These are phyloP conservation scores for Acronicta psi DNA, from an alignment of 2,888 invertebrate species.

Conservation along the genomic window DNA sequence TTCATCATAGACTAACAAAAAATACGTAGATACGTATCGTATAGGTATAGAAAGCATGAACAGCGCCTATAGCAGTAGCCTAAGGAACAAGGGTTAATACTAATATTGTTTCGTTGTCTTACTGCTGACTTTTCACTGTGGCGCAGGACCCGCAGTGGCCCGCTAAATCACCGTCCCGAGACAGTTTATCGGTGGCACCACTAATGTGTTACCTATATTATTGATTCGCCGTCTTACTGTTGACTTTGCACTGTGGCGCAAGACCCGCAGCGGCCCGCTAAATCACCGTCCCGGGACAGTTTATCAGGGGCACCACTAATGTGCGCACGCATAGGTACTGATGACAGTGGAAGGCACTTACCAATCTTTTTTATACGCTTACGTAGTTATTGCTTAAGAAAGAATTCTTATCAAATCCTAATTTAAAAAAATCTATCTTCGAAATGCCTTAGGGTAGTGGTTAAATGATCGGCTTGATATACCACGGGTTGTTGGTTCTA, in stretches of 20 bases:
- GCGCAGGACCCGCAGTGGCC: slow-evolving; percentile 14
- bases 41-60: too few relatives aligned
- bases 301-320: slow-evolving; percentile 53
- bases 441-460: too few relatives aligned
- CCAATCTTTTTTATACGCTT: slow-evolving; percentile 5
- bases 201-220: slow-evolving; percentile 38
- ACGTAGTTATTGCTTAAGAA: not conserved
- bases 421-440: not conserved
- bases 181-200: slow-evolving; percentile 50
- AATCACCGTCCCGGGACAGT: slow-evolving; percentile 56
- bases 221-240: slow-evolving; percentile 7
- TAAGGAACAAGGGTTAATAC: too few relatives aligned
- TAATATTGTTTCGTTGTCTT: not conserved
- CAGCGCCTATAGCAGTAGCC: too few relatives aligned
- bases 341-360: slow-evolving; percentile 28
- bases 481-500: too few relatives aligned
- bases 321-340: slow-evolving; percentile 34
- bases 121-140: slow-evolving; percentile 24
- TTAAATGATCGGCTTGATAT: too few relatives aligned
- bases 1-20: too few relatives aligned
- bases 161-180: slow-evolving; percentile 56
- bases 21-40: too few relatives aligned
- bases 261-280: slow-evolving; percentile 38
- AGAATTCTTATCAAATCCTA: too few relatives aligned
- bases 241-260: slow-evolving; percentile 9